These are phyloP conservation scores for Plodia interpunctella DNA, from an alignment of 1,140 invertebrate genomes.

Conservation along the genomic window DNA sequence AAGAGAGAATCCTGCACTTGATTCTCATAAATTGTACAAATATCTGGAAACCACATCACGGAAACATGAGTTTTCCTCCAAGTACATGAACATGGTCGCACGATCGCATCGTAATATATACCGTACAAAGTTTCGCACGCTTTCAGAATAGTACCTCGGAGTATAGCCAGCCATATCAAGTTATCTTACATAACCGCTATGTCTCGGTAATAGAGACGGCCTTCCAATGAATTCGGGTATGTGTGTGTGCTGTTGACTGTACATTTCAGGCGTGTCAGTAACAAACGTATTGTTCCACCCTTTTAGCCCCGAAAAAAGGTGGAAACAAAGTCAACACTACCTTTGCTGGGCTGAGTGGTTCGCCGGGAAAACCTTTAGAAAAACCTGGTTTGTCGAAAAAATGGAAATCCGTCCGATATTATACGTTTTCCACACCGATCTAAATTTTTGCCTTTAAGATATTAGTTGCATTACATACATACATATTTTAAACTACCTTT, in stretches of 20 bases:
- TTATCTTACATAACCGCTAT: too few species aligned
- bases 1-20: too few species aligned
- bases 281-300: slow-evolving; percentile 18
- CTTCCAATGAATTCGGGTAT: too few species aligned
- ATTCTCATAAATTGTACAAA: too few species aligned
- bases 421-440: not conserved
- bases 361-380: not conserved
- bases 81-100: not conserved
- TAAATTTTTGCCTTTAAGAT: not conserved
- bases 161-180: not conserved
- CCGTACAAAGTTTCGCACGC: not conserved
- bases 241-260: too few species aligned
- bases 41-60: too few species aligned
- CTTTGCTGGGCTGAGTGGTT: slow-evolving; percentile 17
- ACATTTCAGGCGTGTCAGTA: not conserved
- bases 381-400: not conserved
- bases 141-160: not conserved
- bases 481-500: too few species aligned
- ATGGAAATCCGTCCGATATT: too few species aligned
- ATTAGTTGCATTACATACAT: too few species aligned
- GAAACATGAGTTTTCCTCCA: not conserved
- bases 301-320: slow-evolving; percentile 20
- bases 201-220: too few species aligned
- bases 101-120: not conserved
- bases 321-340: slow-evolving; percentile 25